Evolutionary conservation across 2,113 vertebrate species (phyloP), one percentile per base, ranked within the genome.

Genomic region (Lutjanus erythropterus): DNA sequence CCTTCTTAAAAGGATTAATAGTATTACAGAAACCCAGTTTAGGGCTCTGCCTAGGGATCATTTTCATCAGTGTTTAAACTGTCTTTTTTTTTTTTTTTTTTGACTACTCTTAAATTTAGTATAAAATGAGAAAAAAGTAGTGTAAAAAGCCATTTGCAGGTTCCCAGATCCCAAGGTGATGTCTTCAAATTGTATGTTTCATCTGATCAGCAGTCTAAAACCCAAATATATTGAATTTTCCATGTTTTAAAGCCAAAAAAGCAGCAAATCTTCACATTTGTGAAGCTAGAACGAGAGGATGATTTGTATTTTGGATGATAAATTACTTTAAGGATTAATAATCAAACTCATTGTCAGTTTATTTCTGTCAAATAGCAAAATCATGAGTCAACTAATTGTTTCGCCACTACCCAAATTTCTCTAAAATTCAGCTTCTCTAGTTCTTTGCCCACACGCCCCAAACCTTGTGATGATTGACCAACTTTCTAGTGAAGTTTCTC

Each of bases 401-500:
- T 59, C 27, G 47, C 21, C 42, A 37, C 23, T 0, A 37, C 16
- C 46, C 19, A 65, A 61, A 55, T 50, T 37, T 25, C 31, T 62
- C 27, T 35, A n/a, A 12, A 19, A 37, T 14, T 33, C 29, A 23
- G 19, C 68, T 23, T 46, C 50, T 35, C 5, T 42, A n/a, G 33
- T 42, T 46, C 27, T 77, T 56, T 46, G 19, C 11, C 49, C 23
- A 41, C 25, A 50, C 1, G 10, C 11, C 23, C 7, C 25, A 33
- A 59, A 47, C 35, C 19, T 19, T 56, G 27, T 25, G 33, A 77
- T 81, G 55, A 47, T 78, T 74, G 50, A 53, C 61, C n/a, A 12
- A 59, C 18, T 9, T 41, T 52, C 25, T 77, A 52, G 39, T 72
- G 31, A 58, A 66, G 60, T 37, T 35, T 29, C 72, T 83, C 65